Percentiles rank a stretch among this genome's conserved stretches.
These are phyloP conservation scores for Ctenomys sociabilis DNA, from an alignment of 2,113 vertebrate genomes.

Conservation along the genomic window DNA sequence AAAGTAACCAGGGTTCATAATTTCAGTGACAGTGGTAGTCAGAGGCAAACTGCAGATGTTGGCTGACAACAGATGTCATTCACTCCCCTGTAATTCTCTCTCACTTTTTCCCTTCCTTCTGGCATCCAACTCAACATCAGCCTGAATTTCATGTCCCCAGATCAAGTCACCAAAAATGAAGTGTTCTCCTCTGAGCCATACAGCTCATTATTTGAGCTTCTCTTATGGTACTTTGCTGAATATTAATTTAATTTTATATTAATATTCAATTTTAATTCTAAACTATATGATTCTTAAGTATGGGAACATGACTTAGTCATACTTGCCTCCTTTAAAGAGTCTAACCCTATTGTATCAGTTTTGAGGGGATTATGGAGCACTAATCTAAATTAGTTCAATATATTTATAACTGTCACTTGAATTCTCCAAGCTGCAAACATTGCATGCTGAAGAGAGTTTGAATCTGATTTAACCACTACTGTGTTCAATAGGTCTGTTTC, in stretches of 20 bases:
- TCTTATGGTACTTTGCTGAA: background rate
- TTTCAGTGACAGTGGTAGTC: background rate
- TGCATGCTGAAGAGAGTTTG: background rate
- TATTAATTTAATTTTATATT: constrained; percentile 26
- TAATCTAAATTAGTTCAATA: background rate
- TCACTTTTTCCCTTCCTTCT: background rate
- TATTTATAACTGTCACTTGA: constrained; percentile 11
- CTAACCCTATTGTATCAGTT: background rate
- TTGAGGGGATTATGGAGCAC: background rate
- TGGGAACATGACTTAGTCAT: background rate
- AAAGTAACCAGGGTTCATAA: background rate
- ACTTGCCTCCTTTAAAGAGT: background rate
- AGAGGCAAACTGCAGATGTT: background rate
- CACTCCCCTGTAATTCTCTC: background rate
- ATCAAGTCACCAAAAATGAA: background rate
- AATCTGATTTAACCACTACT: background rate
- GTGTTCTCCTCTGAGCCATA: background rate
- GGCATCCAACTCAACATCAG: background rate
- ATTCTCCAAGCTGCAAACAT: constrained; percentile 8
- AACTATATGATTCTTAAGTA: background rate
- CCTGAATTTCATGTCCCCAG: background rate
- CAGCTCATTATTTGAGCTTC: constrained; percentile 7
- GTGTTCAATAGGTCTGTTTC: constrained; percentile 29
- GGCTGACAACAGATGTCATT: background rate
- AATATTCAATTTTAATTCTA: constrained; percentile 30